Evolutionary conservation across 2,113 vertebrate species (phyloP).

Genomic region (Tychaedon coryphoeus): DNA sequence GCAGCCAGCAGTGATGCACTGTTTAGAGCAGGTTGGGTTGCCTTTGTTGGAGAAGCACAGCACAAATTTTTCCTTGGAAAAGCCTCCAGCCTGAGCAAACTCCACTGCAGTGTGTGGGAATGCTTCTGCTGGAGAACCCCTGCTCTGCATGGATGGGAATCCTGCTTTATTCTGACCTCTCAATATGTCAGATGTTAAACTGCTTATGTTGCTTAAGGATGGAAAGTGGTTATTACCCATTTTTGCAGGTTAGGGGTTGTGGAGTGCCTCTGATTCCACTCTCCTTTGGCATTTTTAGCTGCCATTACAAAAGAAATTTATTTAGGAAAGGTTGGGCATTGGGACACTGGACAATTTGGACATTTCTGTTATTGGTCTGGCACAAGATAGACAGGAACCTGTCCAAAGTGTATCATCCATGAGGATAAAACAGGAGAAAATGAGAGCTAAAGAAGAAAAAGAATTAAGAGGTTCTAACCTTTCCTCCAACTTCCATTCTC

Average conservation of each 20-base stretch:
- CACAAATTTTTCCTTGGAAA: background rate
- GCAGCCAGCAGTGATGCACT: background rate
- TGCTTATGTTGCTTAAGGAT: background rate
- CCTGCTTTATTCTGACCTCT: background rate
- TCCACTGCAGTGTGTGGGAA: too few species aligned
- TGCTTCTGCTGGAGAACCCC: background rate
- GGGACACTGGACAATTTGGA: background rate
- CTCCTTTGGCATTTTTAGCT: background rate
- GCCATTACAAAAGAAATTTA: background rate
- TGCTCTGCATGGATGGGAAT: background rate
- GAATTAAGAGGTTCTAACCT: rapidly evolving
- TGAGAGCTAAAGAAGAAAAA: background rate
- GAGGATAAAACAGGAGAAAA: background rate
- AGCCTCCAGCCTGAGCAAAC: background rate
- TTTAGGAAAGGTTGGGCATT: background rate
- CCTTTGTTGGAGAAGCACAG: background rate
- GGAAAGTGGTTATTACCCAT: background rate
- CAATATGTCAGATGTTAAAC: background rate
- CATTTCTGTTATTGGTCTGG: background rate
- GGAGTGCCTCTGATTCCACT: background rate
- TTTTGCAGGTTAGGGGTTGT: background rate
- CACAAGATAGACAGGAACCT: background rate
- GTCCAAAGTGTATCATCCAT: background rate
- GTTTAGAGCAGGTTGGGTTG: background rate
- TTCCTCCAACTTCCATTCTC: background rate